Base-by-base conservation (phyloP, 2,113 vertebrate species). In the Stegastes partitus region DNA sequence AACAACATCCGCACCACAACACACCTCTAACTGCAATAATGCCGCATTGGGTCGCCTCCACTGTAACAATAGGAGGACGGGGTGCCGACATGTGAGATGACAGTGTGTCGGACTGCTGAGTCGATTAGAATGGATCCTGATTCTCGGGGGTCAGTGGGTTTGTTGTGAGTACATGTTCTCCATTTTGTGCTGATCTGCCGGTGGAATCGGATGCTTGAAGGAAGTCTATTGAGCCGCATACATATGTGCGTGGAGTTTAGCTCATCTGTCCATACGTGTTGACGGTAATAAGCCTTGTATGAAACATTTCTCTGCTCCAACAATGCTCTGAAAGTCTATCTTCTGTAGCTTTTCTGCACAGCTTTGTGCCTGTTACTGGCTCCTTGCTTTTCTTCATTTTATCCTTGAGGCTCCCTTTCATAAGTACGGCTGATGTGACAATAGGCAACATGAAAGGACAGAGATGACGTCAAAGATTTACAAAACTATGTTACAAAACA, bases 41-140 rank as follows among this genome's bases (percentile, higher is more conserved):
- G 11, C 31, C 0, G 23, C 28, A 0, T 70, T 64, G 51, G 49
- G 45, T 78, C 45, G n/a, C 21, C 34, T 19, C 25, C n/a, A 2
- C 53, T 37, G 64, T 28, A 74, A 75, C 79, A 82, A 77, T 55
- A 4, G 79, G 51, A 77, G 82, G 68, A 83, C 25, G 51, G 21
- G 56, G 22, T 14, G 22, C 25, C 16, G 59, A 81, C 65, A 50
- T 31, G 47, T 1, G 73, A 69, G 69, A 66, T 47, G 50, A 37
- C 44, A 14, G 58, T 1, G 67, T 2, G 44, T 25, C 22, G 49
- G 19, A 25, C 22, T 0, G 54, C 44, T 0, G 15, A 65, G 47
- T 11, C 50, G 50, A 77, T 65, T 22, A 44, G 68, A 62, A 68
- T 21, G 39, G 64, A 68, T 67, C 45, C 44, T 39, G 66, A 34